Evolutionary conservation across 2,888 invertebrate species (phyloP).

Genomic region (Acronicta aceris): DNA sequence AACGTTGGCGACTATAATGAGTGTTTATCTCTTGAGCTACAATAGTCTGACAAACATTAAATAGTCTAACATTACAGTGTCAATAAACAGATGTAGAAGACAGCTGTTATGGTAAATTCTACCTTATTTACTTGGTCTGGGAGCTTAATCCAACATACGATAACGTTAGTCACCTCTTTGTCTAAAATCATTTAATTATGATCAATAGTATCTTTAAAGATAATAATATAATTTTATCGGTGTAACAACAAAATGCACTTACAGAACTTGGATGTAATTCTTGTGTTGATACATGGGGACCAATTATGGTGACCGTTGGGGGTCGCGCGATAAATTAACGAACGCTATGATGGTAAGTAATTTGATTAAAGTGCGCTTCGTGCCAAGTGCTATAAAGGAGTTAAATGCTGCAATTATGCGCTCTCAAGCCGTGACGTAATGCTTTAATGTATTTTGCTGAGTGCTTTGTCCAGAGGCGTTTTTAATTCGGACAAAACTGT

Average conservation of each 20-base stretch:
- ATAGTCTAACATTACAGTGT: no score
- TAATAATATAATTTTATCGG: slow-evolving; percentile 8
- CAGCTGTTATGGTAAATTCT: no score
- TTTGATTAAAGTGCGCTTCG: slow-evolving; percentile 52
- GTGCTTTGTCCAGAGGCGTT: background rate
- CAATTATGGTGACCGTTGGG: slow-evolving; percentile 26
- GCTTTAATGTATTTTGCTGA: slow-evolving; percentile 23
- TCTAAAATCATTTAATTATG: no score
- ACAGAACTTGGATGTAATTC: slow-evolving; percentile 32
- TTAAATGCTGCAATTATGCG: slow-evolving; percentile 55
- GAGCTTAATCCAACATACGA: no score
- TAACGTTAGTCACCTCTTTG: no score
- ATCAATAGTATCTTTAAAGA: no score
- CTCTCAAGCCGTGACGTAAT: slow-evolving; percentile 33
- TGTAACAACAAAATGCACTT: slow-evolving; percentile 43
- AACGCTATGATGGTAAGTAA: slow-evolving; percentile 31
- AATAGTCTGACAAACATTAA: no score
- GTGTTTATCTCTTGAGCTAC: no score
- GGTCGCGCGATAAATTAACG: slow-evolving; percentile 31
- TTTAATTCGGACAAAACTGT: slow-evolving; percentile 7
- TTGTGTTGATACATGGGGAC: slow-evolving; percentile 23
- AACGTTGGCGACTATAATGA: no score
- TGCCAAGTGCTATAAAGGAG: slow-evolving; percentile 46
- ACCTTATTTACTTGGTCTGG: no score
- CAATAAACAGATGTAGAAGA: no score